These are phyloP conservation scores for Luperina nickerlii DNA, from an alignment of 2,888 invertebrate genomes.

Conservation along the genomic window DNA sequence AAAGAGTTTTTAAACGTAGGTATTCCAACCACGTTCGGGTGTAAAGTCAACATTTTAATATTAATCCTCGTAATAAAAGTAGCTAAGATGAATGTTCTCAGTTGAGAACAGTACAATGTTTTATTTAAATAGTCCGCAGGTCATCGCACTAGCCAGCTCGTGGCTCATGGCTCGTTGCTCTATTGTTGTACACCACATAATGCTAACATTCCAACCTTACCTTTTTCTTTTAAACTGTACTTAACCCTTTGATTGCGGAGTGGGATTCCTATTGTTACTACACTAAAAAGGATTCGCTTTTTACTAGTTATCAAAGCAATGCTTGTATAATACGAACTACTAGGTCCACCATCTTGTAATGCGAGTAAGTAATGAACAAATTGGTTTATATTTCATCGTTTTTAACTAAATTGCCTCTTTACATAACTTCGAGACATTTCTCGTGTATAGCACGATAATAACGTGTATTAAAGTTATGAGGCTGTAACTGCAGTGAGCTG, in stretches of 20 bases:
- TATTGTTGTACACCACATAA: constrained; percentile 57
- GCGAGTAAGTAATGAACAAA: constrained; percentile 4
- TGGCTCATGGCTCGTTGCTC: constrained; percentile 3
- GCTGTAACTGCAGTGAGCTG: not conserved
- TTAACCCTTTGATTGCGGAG: constrained; percentile 63
- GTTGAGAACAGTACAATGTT: not conserved
- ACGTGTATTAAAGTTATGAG: not conserved
- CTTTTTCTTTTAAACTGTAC: constrained; percentile 56
- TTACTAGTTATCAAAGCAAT: constrained; percentile 41
- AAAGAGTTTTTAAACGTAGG: not conserved
- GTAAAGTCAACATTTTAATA: not conserved
- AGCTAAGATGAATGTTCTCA: not conserved
- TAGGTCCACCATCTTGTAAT: constrained; percentile 10
- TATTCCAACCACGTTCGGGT: not conserved
- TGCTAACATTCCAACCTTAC: constrained; percentile 42
- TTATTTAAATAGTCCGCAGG: constrained; percentile 12
- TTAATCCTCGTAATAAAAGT: not conserved
- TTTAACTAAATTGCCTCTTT: not conserved
- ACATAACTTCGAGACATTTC: not conserved
- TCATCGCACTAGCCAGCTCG: constrained; percentile 9
- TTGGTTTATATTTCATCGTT: not conserved
- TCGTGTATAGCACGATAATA: not conserved
- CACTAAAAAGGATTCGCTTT: constrained; percentile 48
- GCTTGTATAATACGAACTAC: constrained; percentile 30
- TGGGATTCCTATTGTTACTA: constrained; percentile 53